Evolutionary conservation across 1,140 invertebrate genomes (phyloP).

Genomic region (Brachionus sp.): DNA sequence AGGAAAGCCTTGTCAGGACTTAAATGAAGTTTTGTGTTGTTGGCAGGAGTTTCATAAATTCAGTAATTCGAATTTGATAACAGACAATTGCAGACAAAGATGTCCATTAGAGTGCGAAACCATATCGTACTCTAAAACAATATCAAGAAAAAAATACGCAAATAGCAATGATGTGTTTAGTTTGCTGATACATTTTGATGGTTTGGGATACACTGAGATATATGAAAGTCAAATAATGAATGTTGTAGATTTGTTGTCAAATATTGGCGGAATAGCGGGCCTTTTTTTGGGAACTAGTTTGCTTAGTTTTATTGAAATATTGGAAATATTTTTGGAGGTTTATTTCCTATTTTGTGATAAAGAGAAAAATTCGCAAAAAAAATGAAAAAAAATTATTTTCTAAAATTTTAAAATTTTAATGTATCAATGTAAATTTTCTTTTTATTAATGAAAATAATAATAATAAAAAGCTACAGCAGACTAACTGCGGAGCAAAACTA

Average conservation of each 20-base stretch:
- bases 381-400: too few species aligned
- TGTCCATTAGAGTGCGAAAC: conserved; percentile 22
- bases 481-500: too few species aligned
- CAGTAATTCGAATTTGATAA: neutral
- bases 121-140: neutral
- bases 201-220: neutral
- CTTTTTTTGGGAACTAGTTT: conserved; percentile 34
- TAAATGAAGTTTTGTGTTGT: neutral
- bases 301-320: conserved; percentile 36
- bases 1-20: neutral
- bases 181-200: neutral
- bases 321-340: conserved; percentile 22
- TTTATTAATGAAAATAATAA: too few species aligned
- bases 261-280: conserved; percentile 34
- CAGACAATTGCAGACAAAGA: neutral
- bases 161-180: neutral
- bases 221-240: neutral
- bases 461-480: too few species aligned
- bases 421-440: too few species aligned
- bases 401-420: too few species aligned
- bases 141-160: neutral
- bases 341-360: neutral
- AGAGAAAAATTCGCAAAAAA: neutral
- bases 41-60: neutral
- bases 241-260: conserved; percentile 15